A percentile compares a stretch with the other conserved stretches of the same genome.
These are phyloP conservation scores for Oppia nitens DNA, from an alignment of 1,140 invertebrate genomes.

Conservation along the genomic window DNA sequence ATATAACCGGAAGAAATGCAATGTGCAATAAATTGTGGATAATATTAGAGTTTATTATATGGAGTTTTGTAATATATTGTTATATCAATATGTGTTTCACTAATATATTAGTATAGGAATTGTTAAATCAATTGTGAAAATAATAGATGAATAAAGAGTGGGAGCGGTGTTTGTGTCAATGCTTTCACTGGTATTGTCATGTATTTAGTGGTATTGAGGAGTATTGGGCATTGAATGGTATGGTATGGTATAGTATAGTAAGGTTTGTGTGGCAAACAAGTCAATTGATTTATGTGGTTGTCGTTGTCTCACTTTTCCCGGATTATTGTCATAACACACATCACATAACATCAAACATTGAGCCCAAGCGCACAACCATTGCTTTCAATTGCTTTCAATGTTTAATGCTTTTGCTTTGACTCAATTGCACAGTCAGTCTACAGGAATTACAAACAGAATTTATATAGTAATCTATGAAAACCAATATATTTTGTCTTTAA, in stretches of 20 bases:
- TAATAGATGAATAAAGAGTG: background rate
- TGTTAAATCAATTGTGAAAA: background rate
- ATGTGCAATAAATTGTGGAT: background rate
- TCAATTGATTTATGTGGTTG: conserved; percentile 1
- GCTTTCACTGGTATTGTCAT: too few species aligned
- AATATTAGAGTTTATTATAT: background rate
- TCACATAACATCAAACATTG: background rate
- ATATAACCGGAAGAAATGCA: background rate
- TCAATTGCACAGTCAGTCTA: background rate
- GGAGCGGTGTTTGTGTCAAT: background rate
- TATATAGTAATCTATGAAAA: background rate
- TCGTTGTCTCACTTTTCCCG: background rate
- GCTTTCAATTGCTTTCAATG: background rate
- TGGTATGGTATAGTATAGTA: background rate
- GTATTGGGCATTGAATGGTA: too few species aligned
- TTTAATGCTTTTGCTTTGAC: background rate
- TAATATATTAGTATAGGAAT: background rate
- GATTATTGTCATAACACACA: conserved; percentile 3
- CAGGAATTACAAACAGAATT: background rate
- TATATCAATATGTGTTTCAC: too few species aligned
- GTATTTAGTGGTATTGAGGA: too few species aligned
- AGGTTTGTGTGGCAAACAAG: background rate
- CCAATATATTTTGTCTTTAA: background rate
- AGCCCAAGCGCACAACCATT: background rate
- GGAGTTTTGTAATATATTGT: background rate